Base-by-base conservation (phyloP, 2,113 vertebrate species). In the Chaetorhynchus papuensis region DNA sequence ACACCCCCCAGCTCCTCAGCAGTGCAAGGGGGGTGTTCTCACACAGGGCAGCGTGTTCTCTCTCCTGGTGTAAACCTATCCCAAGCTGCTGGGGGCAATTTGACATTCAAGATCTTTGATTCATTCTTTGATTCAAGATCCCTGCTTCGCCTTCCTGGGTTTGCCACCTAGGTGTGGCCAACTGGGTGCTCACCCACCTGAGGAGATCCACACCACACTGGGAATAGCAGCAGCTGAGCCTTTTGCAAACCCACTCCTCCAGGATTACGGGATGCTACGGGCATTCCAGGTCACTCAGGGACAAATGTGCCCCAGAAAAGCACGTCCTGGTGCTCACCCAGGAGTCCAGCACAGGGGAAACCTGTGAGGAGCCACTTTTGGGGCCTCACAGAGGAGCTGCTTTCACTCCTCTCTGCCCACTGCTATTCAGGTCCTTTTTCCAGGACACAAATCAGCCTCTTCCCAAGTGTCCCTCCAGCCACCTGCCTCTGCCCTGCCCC, bases 211-310 rank as follows among this genome's bases (percentile, higher is more conserved):
- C 63, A 7, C 9, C 39, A 59, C 41, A 1, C 41, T 10, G 1
- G 2, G 5, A 33, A 28, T 9, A 3, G 23, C 65, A 31, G 4
- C 63, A 28, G 50, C 84, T 28, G 57, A 64, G 81, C 33, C 24
- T 45, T 59, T 2, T 3, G 15, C 26, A 71, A 41, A 10, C 7
- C 39, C 27, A 12, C 27, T 69, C 41, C 54, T 2, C 42, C 74
- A 85, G 83, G 26, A 56, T 5, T 6, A 0, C 5, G 65, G 66
- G 54, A n/a, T 28, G n/a, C 44, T 28, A 0, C 0, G 8, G 83
- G 27, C 4, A 11, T 17, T 68, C 52, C 79, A 31, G 56, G 54
- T 37, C 50, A 19, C 72, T 39, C 72, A 16, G 47, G 74, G 61
- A 87, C 9, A 31, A 63, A 10, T 2, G 27, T 44, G 39, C 23